Percentiles rank a stretch among this genome's conserved stretches.
Conservation (phyloP, 1,140 invertebrate genomes). For the Rhopalosiphum padi region DNA sequence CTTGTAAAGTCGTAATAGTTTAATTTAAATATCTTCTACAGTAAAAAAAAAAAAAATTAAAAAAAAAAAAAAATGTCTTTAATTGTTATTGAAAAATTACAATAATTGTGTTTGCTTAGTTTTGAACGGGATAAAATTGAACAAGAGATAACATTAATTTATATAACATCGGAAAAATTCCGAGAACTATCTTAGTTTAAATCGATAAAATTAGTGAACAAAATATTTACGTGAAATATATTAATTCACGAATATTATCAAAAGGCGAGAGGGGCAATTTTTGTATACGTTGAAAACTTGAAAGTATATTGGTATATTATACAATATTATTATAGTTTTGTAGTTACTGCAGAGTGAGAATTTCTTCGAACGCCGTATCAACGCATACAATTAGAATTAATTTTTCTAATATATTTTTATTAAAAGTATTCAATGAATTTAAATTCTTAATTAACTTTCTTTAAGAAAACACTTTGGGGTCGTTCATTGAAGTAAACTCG, state of each 20-base stretch:
- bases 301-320: not conserved
- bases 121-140: not conserved
- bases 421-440: too few relatives aligned
- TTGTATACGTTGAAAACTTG: not conserved
- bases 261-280: not conserved
- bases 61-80: not conserved
- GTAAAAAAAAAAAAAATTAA: not conserved
- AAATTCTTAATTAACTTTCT: too few relatives aligned
- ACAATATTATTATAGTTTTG: not conserved
- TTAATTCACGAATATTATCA: not conserved
- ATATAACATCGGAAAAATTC: not conserved
- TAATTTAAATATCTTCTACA: not conserved
- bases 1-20: not conserved
- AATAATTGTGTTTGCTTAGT: not conserved
- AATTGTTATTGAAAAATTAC: not conserved
- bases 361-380: not conserved
- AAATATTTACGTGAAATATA: not conserved
- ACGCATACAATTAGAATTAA: too few relatives aligned
- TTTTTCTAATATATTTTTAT: too few relatives aligned
- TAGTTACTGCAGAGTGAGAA: not conserved
- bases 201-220: not conserved
- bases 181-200: not conserved
- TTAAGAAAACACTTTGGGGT: too few relatives aligned
- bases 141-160: not conserved
- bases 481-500: too few relatives aligned